Conservation (phyloP, 2,113 vertebrate genomes). For the Salvator merianae region DNA sequence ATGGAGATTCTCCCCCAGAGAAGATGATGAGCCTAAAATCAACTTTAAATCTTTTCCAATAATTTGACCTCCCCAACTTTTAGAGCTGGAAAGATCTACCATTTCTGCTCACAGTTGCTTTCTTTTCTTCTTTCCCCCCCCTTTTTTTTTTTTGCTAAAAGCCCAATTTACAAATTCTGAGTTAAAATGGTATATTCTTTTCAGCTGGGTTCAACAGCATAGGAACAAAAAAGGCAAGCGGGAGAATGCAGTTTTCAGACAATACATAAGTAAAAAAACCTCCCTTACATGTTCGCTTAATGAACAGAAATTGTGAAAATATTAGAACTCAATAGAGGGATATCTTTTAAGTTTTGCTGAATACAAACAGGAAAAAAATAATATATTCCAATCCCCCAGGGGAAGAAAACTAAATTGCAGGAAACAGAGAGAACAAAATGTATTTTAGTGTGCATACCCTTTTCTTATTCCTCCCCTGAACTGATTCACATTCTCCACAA, state of each 20-base stretch:
- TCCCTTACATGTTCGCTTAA: not conserved
- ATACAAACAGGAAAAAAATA: not conserved
- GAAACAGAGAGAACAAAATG: too few relatives aligned
- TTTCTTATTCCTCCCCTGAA: not conserved
- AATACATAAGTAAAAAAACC: not conserved
- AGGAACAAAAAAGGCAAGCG: not conserved
- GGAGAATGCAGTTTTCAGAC: not conserved
- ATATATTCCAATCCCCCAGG: too few relatives aligned
- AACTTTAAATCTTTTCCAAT: not conserved
- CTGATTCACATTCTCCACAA: not conserved
- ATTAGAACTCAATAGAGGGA: not conserved
- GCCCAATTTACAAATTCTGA: not conserved
- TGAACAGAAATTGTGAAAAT: not conserved
- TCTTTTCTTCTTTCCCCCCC: too few relatives aligned
- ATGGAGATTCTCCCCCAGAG: not conserved
- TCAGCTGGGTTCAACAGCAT: not conserved
- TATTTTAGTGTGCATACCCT: not conserved
- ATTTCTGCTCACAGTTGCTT: not conserved
- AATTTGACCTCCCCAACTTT: not conserved
- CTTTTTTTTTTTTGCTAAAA: constrained; percentile 7
- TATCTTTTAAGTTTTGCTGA: not conserved
- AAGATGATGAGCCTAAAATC: not conserved
- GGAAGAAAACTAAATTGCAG: not conserved
- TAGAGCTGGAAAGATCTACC: not conserved
- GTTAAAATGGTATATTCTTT: not conserved